These are phyloP conservation scores for Gallinago media DNA, from an alignment of 2,113 vertebrate genomes.

Conservation along the genomic window DNA sequence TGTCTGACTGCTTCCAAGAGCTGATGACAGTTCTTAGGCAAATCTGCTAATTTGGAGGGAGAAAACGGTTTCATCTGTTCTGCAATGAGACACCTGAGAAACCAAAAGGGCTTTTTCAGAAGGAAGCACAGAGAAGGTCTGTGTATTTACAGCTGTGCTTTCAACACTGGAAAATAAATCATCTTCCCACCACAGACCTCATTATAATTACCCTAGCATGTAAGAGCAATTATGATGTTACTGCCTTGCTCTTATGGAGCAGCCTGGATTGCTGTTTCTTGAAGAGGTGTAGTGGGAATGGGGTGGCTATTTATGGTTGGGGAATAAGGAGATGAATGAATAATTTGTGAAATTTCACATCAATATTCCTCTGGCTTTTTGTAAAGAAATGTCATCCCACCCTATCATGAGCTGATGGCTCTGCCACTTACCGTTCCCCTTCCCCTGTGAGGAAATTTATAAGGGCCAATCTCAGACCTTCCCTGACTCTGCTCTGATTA, in stretches of 20 bases:
- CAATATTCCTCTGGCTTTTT: not conserved
- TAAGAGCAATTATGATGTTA: conserved; percentile 31
- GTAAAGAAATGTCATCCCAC: not conserved
- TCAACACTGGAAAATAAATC: conserved; percentile 50
- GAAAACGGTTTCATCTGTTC: conserved; percentile 10
- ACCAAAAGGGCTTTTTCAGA: conserved; percentile 4
- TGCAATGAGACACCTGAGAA: conserved; percentile 36
- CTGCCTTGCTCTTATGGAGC: not conserved
- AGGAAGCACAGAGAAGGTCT: conserved; percentile 42
- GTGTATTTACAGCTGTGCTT: conserved; percentile 51
- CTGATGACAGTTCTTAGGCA: conserved; percentile 27
- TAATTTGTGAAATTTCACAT: not conserved
- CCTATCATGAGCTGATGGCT: not conserved
- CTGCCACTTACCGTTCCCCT: not conserved
- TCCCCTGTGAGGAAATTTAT: not conserved
- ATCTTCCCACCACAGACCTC: not conserved
- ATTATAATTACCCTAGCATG: not conserved
- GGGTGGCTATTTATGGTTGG: not conserved
- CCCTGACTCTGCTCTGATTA: not conserved
- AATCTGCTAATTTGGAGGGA: conserved; percentile 29
- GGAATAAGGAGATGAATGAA: not conserved
- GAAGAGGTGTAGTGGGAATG: not conserved
- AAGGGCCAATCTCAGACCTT: not conserved
- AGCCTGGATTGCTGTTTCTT: not conserved
- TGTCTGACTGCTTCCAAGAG: not conserved